Evolutionary conservation across 2,113 vertebrate species (phyloP), one percentile per base, ranked within the genome.

Genomic region (Tupaia chinensis): DNA sequence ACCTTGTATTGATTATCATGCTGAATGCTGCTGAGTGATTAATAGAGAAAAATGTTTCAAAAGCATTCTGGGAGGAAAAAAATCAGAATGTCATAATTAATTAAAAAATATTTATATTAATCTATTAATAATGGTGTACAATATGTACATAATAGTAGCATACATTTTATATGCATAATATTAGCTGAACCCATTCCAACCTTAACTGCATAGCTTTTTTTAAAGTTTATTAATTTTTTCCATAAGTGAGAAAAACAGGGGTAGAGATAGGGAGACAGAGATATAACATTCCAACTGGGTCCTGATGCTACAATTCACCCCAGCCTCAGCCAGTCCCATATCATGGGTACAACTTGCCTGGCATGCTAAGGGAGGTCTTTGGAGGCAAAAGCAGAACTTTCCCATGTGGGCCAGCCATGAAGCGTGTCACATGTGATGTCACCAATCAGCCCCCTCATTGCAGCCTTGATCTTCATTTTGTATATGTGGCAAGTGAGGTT

Each of bases 31-130:
- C 16, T 81, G 56, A 92, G 27, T 53, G 27, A 87, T 63, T 87
- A 65, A 20, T 69, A 90, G 65, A 69, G 8, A 13, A 9, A 88
- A 32, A 10, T 61, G 7, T 77, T 86, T 9, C 80, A 68, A 82
- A 89, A 92, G 17, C 19, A 89, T 87, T 91, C 29, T n/a, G 22
- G 14, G 4, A 87, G 27, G 23, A 91, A 8, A 58, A 1, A 91
- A 79, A 91, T 69, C 6, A 88, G 19, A 66, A 17, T 60, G 14
- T 9, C 22, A 60, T 65, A 54, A 84, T 65, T 88, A 17, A 94
- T 86, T 90, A 96, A 74, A 53, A 65, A 56, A n/a, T 17, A 83
- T 68, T 80, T 63, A 77, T 78, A 34, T 53, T 19, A 61, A 86
- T 44, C 16, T 44, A 9, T 54, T 66, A 72, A 63, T 34, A 82